Conservation (phyloP, 2,797 vertebrate genomes). For the Danio tinwini region DNA sequence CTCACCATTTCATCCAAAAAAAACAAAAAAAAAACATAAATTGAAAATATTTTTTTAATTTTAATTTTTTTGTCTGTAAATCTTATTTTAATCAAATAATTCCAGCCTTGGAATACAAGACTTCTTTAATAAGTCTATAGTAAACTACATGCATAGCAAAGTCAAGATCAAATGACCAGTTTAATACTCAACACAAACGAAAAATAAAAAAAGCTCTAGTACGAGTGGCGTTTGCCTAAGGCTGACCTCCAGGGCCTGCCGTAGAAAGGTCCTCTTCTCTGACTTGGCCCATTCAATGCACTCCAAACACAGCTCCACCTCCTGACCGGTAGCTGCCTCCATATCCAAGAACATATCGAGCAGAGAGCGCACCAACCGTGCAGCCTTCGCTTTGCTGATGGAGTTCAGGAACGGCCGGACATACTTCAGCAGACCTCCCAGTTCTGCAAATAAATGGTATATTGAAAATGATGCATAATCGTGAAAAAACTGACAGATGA, state of each 20-base stretch:
- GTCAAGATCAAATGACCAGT: not conserved
- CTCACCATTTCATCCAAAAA: too few species aligned
- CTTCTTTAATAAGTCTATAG: too few species aligned
- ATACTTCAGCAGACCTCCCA: conserved; percentile 95
- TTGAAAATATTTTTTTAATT: too few species aligned
- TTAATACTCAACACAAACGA: not conserved
- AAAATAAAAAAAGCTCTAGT: too few species aligned
- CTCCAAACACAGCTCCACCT: conserved; percentile 95
- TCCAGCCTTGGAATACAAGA: too few species aligned
- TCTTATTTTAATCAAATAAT: too few species aligned
- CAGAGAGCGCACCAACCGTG: conserved; percentile 91
- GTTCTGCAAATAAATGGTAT: conserved; percentile 76
- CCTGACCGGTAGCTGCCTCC: conserved; percentile 97
- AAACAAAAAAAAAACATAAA: too few species aligned
- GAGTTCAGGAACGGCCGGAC: conserved; percentile 95
- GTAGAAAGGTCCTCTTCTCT: conserved; percentile 96
- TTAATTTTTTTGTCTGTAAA: too few species aligned
- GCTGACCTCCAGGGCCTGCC: conserved; percentile 94
- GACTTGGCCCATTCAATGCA: conserved; percentile 97
- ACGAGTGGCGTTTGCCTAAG: not conserved
- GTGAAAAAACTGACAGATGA: not conserved
- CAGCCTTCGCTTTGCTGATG: conserved; percentile 98
- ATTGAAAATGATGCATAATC: not conserved
- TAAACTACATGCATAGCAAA: not conserved
- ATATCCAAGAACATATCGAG: conserved; percentile 96